phyloP scores from a whole-genome alignment of 2,797 vertebrate species.

The Balearica regulorum region DNA sequence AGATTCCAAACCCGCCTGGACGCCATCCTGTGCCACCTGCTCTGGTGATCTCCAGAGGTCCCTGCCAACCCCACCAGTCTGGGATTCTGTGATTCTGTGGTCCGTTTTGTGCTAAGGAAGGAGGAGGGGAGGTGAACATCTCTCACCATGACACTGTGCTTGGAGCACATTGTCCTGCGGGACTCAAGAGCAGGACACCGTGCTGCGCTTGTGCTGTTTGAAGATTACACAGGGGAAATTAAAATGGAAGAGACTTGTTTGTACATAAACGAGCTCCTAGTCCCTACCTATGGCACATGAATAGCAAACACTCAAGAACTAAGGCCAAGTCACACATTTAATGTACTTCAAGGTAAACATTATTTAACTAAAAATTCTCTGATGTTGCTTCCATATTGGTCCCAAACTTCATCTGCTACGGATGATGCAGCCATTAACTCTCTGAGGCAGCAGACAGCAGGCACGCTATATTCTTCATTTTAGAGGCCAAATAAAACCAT shows the following conservation, averaged over 20 bases:
- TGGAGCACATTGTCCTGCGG: not conserved
- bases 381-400: not conserved
- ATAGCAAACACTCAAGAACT: not conserved
- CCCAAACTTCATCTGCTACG: not conserved
- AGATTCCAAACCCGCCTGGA: too few species aligned
- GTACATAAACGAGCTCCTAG: not conserved
- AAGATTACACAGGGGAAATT: not conserved
- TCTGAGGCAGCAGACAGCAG: not conserved
- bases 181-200: not conserved
- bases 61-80: too few species aligned
- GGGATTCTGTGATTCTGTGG: too few species aligned
- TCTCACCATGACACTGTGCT: not conserved
- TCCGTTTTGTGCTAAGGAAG: not conserved
- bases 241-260: not conserved
- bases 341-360: not conserved
- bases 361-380: not conserved
- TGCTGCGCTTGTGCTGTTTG: not conserved
- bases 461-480: not conserved
- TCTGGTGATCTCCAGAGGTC: too few species aligned
- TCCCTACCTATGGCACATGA: not conserved
- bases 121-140: not conserved
- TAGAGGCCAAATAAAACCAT: not conserved
- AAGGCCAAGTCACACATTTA: rapidly evolving
- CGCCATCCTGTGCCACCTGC: too few species aligned
- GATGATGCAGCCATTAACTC: rapidly evolving